These are phyloP conservation scores for Plutella xylostella DNA, from an alignment of 2,888 invertebrate genomes.

Conservation along the genomic window DNA sequence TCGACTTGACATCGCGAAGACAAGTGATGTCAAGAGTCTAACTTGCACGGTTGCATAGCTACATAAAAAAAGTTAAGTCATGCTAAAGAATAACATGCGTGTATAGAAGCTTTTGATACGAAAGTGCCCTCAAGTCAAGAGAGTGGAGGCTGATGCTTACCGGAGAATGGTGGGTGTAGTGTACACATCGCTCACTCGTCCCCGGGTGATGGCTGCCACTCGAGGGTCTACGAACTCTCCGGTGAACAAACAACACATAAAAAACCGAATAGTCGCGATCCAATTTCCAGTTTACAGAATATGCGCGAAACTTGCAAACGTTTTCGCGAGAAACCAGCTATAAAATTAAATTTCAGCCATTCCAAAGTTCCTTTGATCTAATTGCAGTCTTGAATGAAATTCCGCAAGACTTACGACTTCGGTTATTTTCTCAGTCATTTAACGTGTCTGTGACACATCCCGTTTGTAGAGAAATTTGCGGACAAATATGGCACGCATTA, in stretches of 20 bases:
- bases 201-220: not conserved
- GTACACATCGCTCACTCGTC: not conserved
- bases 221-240: too few relatives aligned
- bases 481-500: too few relatives aligned
- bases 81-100: conserved; percentile 39
- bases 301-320: too few relatives aligned
- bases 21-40: too few relatives aligned
- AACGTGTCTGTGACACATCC: not conserved
- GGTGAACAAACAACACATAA: too few relatives aligned
- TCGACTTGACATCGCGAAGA: too few relatives aligned
- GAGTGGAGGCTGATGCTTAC: conserved; percentile 32
- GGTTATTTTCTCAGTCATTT: conserved; percentile 15
- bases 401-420: conserved; percentile 8
- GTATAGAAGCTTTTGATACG: conserved; percentile 42
- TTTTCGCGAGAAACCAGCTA: too few relatives aligned
- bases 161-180: not conserved
- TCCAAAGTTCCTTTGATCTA: conserved; percentile 25
- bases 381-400: conserved; percentile 19
- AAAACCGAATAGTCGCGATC: too few relatives aligned
- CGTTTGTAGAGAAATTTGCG: too few relatives aligned
- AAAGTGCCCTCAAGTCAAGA: conserved; percentile 42
- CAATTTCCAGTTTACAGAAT: too few relatives aligned
- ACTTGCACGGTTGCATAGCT: not conserved
- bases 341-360: too few relatives aligned
- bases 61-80: conserved; percentile 26